phyloP scores from a whole-genome alignment of 2,888 invertebrate species.

The Cheilosia urbana region DNA sequence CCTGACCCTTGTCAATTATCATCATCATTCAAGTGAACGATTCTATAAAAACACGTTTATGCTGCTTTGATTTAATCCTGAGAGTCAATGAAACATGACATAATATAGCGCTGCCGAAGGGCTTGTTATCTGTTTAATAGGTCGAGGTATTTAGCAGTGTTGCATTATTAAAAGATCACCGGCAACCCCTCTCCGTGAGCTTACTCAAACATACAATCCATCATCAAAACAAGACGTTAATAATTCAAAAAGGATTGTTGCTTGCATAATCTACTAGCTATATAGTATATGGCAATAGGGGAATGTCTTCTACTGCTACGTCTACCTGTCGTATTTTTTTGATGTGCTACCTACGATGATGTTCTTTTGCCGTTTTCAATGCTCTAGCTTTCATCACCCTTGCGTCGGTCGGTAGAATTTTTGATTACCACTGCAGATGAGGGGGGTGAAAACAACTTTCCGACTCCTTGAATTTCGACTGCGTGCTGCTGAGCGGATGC shows the following conservation, averaged over 20 bases:
- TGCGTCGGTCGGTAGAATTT: constrained; percentile 45
- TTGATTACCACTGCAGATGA: constrained; percentile 34
- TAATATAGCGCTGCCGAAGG: constrained; percentile 49
- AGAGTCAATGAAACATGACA: constrained; percentile 63
- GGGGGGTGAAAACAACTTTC: constrained; percentile 36
- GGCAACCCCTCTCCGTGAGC: constrained; percentile 45
- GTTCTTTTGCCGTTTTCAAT: constrained; percentile 55
- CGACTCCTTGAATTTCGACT: constrained; percentile 1
- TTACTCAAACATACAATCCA: constrained; percentile 65
- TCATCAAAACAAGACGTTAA: constrained; percentile 73
- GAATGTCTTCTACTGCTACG: constrained; percentile 63
- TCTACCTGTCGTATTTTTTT: constrained; percentile 45
- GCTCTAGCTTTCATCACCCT: constrained; percentile 26
- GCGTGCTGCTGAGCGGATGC: constrained; percentile 11
- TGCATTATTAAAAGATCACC: constrained; percentile 79
- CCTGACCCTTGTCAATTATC: constrained; percentile 64
- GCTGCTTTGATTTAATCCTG: constrained; percentile 64
- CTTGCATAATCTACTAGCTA: constrained; percentile 72
- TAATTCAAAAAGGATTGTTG: constrained; percentile 75
- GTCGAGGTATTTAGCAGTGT: constrained; percentile 79
- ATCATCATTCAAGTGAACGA: constrained; percentile 52
- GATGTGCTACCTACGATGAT: constrained; percentile 49
- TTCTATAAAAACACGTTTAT: constrained; percentile 28
- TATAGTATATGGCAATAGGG: constrained; percentile 50
- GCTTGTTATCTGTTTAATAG: constrained; percentile 66